Evolutionary conservation across 2,888 invertebrate species (phyloP), one percentile per base, ranked within the genome.

Genomic region (Creontiades dilutus): DNA sequence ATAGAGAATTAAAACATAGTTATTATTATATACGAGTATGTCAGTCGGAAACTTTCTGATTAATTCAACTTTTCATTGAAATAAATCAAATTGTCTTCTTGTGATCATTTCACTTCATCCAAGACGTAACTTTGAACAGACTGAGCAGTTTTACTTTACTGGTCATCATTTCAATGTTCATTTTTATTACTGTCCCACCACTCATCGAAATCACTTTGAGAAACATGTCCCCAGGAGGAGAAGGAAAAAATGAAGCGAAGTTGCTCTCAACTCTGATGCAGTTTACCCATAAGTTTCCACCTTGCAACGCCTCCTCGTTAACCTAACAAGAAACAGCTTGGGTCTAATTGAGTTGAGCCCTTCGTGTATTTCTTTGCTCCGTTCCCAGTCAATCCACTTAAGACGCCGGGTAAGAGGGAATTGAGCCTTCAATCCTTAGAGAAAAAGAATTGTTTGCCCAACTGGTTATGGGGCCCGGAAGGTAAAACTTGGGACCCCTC

Each of bases 331-430:
- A 82, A 82, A 52, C 82, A 82, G 82, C 27, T 82, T 48, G 37
- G 82, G 5, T 81, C 52, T 82, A 82, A 82, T 82, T 82, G 82
- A 82, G 82, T 82, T 82, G 82, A 82, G 82, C 48, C 23, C n/a
- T 52, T 19, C 48, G 12, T 82, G 82, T 82, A 82, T 82, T 82
- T 82, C 82, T 82, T 82, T 82, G 23, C 82, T 47, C 52, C 52
- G 82, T 48, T 82, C 52, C 68, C 52, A 82, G 82, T 82, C 82
- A 82, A 82, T 82, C 82, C 82, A 82, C 82, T 82, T 82, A 82
- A 82, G 82, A 52, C 52, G 82, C n/a, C 11, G 47, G 52, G 46
- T 61, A 61, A 61, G 23, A 61, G 27, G 85, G 85, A 61, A 85
- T 52, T 13, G 68, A 85, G 68, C 47, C 37, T 46, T 57, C 37